phyloP scores from a whole-genome alignment of 2,888 invertebrate genomes.

The Pristionchus maxplancki region DNA sequence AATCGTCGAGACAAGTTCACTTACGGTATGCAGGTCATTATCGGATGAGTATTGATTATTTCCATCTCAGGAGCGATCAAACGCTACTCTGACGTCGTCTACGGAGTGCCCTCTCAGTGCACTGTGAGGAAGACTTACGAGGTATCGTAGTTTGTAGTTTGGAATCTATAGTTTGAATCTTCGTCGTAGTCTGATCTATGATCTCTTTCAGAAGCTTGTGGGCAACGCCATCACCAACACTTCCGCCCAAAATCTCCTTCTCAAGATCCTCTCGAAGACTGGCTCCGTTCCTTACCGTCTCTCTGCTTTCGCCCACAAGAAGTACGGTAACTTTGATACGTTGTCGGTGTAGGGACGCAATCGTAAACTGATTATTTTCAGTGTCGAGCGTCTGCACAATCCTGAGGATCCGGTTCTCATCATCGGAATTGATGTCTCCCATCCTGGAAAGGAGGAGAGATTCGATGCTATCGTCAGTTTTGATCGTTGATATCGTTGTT shows the following conservation, averaged over 20 bases:
- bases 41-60: not conserved
- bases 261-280: constrained; percentile 13
- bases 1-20: not conserved
- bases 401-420: constrained; percentile 82
- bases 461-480: constrained; percentile 65
- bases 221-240: constrained; percentile 1
- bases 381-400: constrained; percentile 57
- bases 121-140: constrained; percentile 60
- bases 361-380: constrained; percentile 42
- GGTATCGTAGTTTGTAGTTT: not conserved
- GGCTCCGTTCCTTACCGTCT: not conserved
- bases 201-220: not conserved
- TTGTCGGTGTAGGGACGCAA: not conserved
- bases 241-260: not conserved
- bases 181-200: not conserved
- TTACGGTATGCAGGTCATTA: not conserved
- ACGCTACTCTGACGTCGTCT: constrained; percentile 78
- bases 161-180: not conserved
- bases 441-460: constrained; percentile 87
- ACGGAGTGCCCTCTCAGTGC: constrained; percentile 77
- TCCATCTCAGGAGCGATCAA: constrained; percentile 76
- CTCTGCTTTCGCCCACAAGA: not conserved
- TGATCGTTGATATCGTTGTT: not conserved
- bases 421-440: constrained; percentile 93
- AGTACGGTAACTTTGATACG: not conserved